A percentile compares a stretch with the other conserved stretches of the same genome.
These are phyloP conservation scores for Hoplias malabaricus DNA, from an alignment of 2,113 vertebrate genomes.

Conservation along the genomic window DNA sequence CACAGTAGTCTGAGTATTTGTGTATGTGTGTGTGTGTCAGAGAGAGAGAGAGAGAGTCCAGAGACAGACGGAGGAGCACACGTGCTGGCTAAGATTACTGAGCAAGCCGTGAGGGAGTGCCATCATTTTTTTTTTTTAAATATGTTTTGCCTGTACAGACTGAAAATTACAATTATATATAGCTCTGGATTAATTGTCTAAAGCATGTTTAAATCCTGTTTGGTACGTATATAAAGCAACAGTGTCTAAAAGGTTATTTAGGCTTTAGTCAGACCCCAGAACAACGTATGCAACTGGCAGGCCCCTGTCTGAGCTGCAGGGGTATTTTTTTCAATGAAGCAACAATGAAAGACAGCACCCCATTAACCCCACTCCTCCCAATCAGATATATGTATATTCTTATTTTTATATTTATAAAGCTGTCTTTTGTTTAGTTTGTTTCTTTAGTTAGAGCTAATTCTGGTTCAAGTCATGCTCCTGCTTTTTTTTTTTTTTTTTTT, in stretches of 20 bases:
- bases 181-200: background rate
- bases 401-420: background rate
- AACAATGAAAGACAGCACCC: background rate
- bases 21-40: background rate
- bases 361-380: too few relatives aligned
- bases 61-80: background rate
- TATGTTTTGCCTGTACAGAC: background rate
- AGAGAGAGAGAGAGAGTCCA: background rate
- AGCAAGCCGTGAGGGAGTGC: background rate
- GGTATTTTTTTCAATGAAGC: background rate
- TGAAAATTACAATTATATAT: background rate
- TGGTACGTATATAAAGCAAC: background rate
- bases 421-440: too few relatives aligned
- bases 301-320: background rate
- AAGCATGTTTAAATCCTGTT: background rate
- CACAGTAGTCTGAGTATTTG: background rate
- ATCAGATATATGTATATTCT: background rate
- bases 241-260: background rate
- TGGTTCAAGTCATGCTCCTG: background rate
- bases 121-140: background rate
- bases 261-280: background rate
- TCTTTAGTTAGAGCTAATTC: background rate
- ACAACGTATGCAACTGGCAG: background rate
- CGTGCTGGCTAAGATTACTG: background rate
- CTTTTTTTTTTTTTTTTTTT: too few relatives aligned